Evolutionary conservation across 1,140 invertebrate species (phyloP).

Genomic region (Leptinotarsa defecta): DNA sequence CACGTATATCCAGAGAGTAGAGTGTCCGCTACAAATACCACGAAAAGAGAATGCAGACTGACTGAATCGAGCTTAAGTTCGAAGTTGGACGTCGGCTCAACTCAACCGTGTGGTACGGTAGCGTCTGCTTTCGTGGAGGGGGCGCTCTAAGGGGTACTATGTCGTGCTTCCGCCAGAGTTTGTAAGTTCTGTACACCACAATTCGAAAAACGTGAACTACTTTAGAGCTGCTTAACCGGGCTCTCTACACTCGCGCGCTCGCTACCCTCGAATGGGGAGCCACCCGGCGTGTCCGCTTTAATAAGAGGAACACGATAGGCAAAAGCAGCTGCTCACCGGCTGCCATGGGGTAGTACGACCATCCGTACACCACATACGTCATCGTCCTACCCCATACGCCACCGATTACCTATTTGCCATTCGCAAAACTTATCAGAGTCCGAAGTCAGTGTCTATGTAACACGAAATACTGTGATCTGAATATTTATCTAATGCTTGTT

Average conservation of each 20-base stretch:
- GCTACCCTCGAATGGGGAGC: conserved; percentile 51
- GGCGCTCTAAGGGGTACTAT: conserved; percentile 53
- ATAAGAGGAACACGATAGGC: conserved; percentile 45
- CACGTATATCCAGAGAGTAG: conserved; percentile 32
- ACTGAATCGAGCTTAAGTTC: conserved; percentile 30
- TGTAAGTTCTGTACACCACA: conserved; percentile 20
- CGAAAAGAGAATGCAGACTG: conserved; percentile 35
- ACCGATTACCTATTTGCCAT: conserved; percentile 26
- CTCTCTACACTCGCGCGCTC: conserved; percentile 32
- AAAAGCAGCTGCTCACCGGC: conserved; percentile 50
- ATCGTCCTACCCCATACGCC: conserved; percentile 38
- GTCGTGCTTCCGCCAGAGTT: conserved; percentile 45
- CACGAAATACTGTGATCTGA: too few relatives aligned
- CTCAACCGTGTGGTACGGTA: conserved; percentile 46
- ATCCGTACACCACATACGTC: conserved; percentile 38
- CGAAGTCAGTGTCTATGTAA: too few relatives aligned
- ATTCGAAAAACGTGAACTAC: conserved; percentile 29
- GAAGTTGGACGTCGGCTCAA: conserved; percentile 28
- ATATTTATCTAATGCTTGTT: too few relatives aligned
- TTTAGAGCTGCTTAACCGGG: conserved; percentile 24
- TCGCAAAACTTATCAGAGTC: not conserved
- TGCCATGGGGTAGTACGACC: conserved; percentile 41
- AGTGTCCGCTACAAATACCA: conserved; percentile 27
- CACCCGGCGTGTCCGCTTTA: conserved; percentile 47
- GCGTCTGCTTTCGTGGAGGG: conserved; percentile 47